Evolutionary conservation across 2,113 vertebrate genomes (phyloP).

Genomic region (Bos indicus): DNA sequence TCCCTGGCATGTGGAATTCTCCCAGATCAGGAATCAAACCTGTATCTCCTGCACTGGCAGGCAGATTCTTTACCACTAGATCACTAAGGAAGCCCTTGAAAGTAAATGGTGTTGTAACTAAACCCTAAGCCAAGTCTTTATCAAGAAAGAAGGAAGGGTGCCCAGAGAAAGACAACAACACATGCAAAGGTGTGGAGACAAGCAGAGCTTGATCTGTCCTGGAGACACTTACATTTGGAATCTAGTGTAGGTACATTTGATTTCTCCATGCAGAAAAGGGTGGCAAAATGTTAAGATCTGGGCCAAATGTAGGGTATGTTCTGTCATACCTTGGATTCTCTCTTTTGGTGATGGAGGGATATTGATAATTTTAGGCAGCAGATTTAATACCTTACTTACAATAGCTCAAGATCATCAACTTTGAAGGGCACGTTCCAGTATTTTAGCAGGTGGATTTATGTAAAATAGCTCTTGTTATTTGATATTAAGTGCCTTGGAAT

Average conservation of each 20-base stretch:
- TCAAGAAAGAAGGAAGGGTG: neutral
- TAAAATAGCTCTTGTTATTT: neutral
- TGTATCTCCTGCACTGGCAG: neutral
- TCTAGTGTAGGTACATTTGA: neutral
- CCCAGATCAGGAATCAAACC: neutral
- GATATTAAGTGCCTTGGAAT: neutral
- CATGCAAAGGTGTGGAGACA: neutral
- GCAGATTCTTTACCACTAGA: neutral
- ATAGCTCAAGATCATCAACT: neutral
- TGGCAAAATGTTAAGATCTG: neutral
- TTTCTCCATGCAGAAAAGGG: neutral
- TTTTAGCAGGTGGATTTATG: neutral
- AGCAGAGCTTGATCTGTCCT: neutral
- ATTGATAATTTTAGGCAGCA: neutral
- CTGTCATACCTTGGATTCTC: neutral
- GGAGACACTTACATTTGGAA: neutral
- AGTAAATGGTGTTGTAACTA: neutral
- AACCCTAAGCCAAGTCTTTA: neutral
- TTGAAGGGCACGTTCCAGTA: neutral
- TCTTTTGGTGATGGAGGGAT: neutral
- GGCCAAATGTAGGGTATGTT: neutral
- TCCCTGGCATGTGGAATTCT: neutral
- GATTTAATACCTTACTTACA: neutral
- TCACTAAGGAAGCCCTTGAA: neutral
- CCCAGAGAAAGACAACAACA: neutral